phyloP scores from a whole-genome alignment of 2,888 invertebrate species.

The Sisyra nigra region DNA sequence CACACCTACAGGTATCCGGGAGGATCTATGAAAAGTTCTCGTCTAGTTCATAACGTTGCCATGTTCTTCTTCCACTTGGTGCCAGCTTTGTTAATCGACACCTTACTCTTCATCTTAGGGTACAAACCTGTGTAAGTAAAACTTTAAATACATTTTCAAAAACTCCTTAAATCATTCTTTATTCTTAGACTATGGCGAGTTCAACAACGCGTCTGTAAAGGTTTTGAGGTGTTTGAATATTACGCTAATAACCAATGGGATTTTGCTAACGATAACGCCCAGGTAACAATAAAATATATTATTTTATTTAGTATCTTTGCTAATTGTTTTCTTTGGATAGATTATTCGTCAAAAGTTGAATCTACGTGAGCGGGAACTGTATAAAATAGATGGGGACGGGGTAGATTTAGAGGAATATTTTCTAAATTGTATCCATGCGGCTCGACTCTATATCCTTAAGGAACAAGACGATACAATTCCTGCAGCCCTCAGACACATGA shows the following conservation, averaged over 20 bases:
- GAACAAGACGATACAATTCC: constrained; percentile 69
- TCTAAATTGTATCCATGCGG: constrained; percentile 63
- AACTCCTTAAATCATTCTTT: too few species aligned
- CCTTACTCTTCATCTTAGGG: constrained; percentile 59
- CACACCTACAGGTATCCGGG: constrained; percentile 56
- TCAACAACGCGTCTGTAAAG: constrained; percentile 68
- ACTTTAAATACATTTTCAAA: too few species aligned
- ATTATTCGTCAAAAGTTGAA: constrained; percentile 42
- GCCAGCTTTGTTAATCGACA: constrained; percentile 76
- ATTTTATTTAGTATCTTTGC: neutral
- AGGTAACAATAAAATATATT: constrained; percentile 16
- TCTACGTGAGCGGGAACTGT: constrained; percentile 42
- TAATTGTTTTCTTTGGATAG: neutral
- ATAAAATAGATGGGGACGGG: constrained; percentile 52
- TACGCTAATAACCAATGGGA: constrained; percentile 89
- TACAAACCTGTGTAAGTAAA: constrained; percentile 70
- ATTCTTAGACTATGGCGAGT: constrained; percentile 72
- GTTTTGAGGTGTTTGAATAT: constrained; percentile 79
- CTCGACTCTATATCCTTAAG: constrained; percentile 65
- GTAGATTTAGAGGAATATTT: constrained; percentile 69
- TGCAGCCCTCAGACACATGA: constrained; percentile 63
- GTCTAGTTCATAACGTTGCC: constrained; percentile 63
- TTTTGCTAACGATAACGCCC: constrained; percentile 54
- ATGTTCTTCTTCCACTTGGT: constrained; percentile 77
- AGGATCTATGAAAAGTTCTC: constrained; percentile 70